Conservation (phyloP, 2,888 invertebrate genomes). For the Mycalesis mineus region DNA sequence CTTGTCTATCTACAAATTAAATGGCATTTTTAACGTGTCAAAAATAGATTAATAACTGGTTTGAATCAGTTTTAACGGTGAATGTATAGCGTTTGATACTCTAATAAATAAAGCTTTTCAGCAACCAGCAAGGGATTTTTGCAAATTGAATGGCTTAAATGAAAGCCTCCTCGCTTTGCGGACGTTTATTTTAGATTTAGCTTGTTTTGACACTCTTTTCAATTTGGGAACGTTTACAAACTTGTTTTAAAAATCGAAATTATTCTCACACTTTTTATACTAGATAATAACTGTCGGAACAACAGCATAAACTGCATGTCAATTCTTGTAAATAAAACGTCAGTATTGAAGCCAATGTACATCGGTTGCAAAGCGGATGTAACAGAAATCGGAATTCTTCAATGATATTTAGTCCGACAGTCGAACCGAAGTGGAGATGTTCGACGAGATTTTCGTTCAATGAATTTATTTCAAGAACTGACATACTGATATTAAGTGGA, state of each 20-base stretch:
- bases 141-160: constrained; percentile 9
- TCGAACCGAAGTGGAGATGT: too few species aligned
- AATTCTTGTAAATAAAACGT: too few species aligned
- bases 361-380: too few species aligned
- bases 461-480: too few species aligned
- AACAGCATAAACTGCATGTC: too few species aligned
- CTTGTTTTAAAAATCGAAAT: neutral
- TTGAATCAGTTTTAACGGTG: neutral
- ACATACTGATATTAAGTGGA: too few species aligned
- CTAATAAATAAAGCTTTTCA: constrained; percentile 10
- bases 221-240: neutral
- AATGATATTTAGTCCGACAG: too few species aligned
- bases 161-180: neutral
- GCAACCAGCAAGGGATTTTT: constrained; percentile 1
- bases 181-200: constrained; percentile 4
- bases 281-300: too few species aligned
- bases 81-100: constrained; percentile 5
- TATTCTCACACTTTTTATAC: neutral
- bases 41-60: neutral
- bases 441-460: too few species aligned
- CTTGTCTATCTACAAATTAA: neutral
- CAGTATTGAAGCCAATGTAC: too few species aligned
- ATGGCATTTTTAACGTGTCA: neutral
- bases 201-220: constrained; percentile 4
- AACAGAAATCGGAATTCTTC: too few species aligned